Percentiles rank a stretch among this genome's conserved stretches.
Conservation (phyloP, 2,113 vertebrate species). For the Octodon degus region DNA sequence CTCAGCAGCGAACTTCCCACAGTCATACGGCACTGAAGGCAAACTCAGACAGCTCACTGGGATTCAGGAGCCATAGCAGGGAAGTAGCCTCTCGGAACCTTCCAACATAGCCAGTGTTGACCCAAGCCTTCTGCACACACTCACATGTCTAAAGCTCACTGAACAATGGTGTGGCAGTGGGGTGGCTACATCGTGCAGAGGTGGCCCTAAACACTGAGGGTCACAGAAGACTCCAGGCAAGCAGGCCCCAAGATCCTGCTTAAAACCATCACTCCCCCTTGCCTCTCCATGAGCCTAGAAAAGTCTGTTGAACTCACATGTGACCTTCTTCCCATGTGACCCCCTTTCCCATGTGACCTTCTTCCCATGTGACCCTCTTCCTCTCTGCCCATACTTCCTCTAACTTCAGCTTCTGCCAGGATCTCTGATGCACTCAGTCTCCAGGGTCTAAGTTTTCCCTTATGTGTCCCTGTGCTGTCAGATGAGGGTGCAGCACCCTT, state of each 20-base stretch:
- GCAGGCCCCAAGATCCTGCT: background rate
- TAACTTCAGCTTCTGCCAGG: background rate
- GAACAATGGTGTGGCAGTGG: no score
- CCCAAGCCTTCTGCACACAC: background rate
- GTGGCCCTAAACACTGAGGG: background rate
- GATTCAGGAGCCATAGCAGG: fast-evolving
- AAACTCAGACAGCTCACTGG: background rate
- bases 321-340: background rate
- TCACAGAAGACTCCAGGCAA: background rate
- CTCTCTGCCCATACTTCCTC: background rate
- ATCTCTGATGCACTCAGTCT: background rate
- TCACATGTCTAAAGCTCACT: no score
- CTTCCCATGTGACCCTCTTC: no score
- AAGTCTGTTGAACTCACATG: background rate
- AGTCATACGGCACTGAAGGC: background rate
- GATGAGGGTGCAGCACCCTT: no score
- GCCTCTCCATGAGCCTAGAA: background rate
- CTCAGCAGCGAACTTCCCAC: background rate
- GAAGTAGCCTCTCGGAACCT: background rate
- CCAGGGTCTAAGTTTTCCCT: background rate
- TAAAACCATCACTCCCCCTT: background rate
- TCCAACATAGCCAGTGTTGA: background rate
- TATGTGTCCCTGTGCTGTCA: background rate
- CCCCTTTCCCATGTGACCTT: no score
- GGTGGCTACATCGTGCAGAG: background rate